A percentile compares a stretch with the other conserved stretches of the same genome.
Conservation (phyloP, 1,140 invertebrate genomes). For the Eciton burchellii region DNA sequence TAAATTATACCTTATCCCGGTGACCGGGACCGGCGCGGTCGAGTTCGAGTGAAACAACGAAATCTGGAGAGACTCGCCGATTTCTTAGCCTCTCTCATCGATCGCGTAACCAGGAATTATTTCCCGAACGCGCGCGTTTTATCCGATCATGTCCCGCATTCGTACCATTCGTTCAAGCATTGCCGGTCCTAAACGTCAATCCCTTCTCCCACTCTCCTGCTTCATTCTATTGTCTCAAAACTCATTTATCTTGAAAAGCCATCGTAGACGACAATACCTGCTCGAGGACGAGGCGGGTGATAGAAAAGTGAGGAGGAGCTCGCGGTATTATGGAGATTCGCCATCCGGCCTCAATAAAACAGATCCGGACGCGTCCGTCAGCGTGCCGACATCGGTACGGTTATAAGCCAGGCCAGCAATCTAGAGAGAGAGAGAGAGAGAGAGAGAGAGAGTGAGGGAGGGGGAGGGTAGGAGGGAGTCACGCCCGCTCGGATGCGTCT, state of each 20-base stretch:
- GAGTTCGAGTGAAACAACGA: too few relatives aligned
- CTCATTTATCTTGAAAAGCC: slow-evolving; percentile 68
- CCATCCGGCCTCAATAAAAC: slow-evolving; percentile 46
- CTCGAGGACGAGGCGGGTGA: slow-evolving; percentile 58
- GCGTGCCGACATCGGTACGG: slow-evolving; percentile 32
- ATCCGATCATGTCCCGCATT: slow-evolving; percentile 33
- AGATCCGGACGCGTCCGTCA: slow-evolving; percentile 60
- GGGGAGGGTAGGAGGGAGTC: too few relatives aligned
- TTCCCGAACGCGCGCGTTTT: slow-evolving; percentile 29
- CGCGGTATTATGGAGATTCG: slow-evolving; percentile 57
- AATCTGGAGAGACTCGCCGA: too few relatives aligned
- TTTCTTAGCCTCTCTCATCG: slow-evolving; percentile 19
- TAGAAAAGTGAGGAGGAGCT: slow-evolving; percentile 56
- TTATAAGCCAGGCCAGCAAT: slow-evolving; percentile 13
- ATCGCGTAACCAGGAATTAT: too few relatives aligned
- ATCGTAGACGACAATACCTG: slow-evolving; percentile 59
- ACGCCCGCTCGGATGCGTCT: too few relatives aligned
- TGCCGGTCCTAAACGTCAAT: slow-evolving; percentile 58
- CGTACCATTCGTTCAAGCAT: slow-evolving; percentile 47
- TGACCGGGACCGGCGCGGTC: too few relatives aligned
- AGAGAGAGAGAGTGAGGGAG: too few relatives aligned
- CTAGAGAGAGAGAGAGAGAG: too few relatives aligned
- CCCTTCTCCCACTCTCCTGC: background rate
- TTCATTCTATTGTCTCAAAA: slow-evolving; percentile 65
- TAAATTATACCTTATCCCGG: background rate